Percentiles rank a stretch among this genome's conserved stretches.
Conservation (phyloP, 2,797 vertebrate species). For the Chelon labrosus region DNA sequence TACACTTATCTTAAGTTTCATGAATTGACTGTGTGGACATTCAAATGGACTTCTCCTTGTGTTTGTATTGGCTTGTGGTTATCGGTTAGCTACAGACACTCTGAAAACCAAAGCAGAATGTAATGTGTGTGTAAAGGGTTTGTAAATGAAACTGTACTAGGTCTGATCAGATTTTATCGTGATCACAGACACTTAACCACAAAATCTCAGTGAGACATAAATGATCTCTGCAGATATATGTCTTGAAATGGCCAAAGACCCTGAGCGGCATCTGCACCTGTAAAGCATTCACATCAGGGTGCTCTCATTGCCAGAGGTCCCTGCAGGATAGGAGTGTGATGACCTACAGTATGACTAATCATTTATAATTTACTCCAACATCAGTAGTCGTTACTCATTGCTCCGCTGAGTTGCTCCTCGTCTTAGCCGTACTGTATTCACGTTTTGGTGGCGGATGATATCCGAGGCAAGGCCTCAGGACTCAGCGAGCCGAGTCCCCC, state of each 20-base stretch:
- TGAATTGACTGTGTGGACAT: neutral
- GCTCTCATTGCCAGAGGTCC: slow-evolving; percentile 23
- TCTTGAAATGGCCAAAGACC: neutral
- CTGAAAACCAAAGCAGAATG: too few species aligned
- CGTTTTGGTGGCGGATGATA: slow-evolving; percentile 37
- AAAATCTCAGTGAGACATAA: neutral
- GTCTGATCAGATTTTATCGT: too few species aligned
- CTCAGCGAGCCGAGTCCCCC: slow-evolving; percentile 48
- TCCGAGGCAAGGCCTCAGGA: slow-evolving; percentile 58
- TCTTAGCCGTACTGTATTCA: slow-evolving; percentile 1
- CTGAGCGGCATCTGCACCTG: slow-evolving; percentile 6
- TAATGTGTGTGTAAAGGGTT: neutral
- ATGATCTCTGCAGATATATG: neutral
- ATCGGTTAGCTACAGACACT: too few species aligned
- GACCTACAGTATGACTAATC: slow-evolving; percentile 31
- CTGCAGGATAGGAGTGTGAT: slow-evolving; percentile 31
- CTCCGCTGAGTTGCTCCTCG: slow-evolving; percentile 20
- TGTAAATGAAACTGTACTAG: neutral
- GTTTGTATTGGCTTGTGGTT: too few species aligned
- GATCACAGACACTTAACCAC: too few species aligned
- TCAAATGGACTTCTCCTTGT: neutral
- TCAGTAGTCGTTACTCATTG: slow-evolving; percentile 19
- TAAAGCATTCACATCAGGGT: neutral
- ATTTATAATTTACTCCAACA: slow-evolving; percentile 49
- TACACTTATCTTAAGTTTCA: neutral